Evolutionary conservation across 2,113 vertebrate species (phyloP).

Genomic region (Heloderma charlesbogerti): DNA sequence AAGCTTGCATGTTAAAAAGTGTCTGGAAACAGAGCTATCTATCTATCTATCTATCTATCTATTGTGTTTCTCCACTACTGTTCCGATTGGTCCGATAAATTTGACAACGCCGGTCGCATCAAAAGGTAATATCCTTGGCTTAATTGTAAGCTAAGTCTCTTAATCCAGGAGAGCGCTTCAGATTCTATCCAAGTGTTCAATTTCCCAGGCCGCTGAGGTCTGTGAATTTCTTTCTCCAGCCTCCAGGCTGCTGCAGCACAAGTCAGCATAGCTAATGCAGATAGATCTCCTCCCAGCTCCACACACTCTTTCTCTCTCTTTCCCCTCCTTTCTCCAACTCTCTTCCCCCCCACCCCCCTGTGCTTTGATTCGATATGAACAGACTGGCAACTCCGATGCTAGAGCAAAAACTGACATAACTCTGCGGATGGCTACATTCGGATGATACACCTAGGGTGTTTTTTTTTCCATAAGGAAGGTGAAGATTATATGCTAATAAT

Average conservation of each 20-base stretch:
- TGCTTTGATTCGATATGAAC: constrained; percentile 83
- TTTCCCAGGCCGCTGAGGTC: constrained; percentile 75
- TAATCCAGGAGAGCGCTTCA: constrained; percentile 91
- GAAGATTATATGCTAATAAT: constrained; percentile 77
- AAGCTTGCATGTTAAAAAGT: constrained; percentile 44
- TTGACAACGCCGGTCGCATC: constrained; percentile 87
- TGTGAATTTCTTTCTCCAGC: constrained; percentile 84
- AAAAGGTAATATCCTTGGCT: constrained; percentile 89
- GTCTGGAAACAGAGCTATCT: constrained; percentile 30
- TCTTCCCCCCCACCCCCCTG: constrained; percentile 55
- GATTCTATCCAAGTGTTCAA: constrained; percentile 80
- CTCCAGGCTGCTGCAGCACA: constrained; percentile 85
- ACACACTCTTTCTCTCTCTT: constrained; percentile 27
- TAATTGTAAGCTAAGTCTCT: constrained; percentile 92
- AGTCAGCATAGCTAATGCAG: constrained; percentile 89
- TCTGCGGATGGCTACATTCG: constrained; percentile 82
- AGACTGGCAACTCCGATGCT: constrained; percentile 79
- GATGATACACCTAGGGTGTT: constrained; percentile 80
- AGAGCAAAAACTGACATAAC: constrained; percentile 82
- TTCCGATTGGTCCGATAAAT: constrained; percentile 82
- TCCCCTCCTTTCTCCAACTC: constrained; percentile 42
- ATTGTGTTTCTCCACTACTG: constrained; percentile 71
- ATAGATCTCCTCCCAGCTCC: constrained; percentile 58
- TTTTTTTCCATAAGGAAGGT: constrained; percentile 80
- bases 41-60: constrained; percentile 43